These are phyloP conservation scores for Rhopalosiphum padi DNA, from an alignment of 1,140 invertebrate species.

Conservation along the genomic window DNA sequence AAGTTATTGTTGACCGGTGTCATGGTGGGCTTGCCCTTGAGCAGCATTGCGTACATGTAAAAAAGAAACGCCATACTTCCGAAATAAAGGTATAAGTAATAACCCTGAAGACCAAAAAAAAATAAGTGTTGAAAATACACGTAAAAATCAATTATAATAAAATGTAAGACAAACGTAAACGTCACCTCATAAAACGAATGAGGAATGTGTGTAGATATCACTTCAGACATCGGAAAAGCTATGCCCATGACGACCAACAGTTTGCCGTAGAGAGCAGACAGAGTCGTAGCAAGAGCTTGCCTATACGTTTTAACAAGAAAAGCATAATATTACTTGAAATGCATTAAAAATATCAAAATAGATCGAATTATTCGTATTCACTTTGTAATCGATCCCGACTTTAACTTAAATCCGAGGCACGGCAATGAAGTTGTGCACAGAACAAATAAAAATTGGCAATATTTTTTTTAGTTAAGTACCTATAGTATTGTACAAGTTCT, in stretches of 20 bases:
- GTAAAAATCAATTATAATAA: not conserved
- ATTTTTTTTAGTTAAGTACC: too few relatives aligned
- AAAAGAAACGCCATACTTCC: slow-evolving; percentile 87
- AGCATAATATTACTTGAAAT: not conserved
- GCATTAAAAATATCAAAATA: not conserved
- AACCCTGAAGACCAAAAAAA: slow-evolving; percentile 68
- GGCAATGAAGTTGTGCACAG: too few relatives aligned
- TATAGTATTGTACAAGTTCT: too few relatives aligned
- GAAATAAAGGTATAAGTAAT: slow-evolving; percentile 89
- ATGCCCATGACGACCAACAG: slow-evolving; percentile 92
- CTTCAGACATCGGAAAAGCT: slow-evolving; percentile 91
- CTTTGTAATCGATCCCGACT: not conserved
- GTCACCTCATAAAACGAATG: slow-evolving; percentile 86
- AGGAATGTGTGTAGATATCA: slow-evolving; percentile 89
- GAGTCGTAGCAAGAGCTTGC: slow-evolving; percentile 81
- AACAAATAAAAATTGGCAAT: too few relatives aligned
- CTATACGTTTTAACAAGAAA: slow-evolving; percentile 64
- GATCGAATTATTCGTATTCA: not conserved
- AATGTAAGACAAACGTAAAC: not conserved
- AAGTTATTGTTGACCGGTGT: slow-evolving; percentile 57
- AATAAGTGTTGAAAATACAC: not conserved
- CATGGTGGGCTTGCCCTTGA: slow-evolving; percentile 68
- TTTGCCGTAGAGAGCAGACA: slow-evolving; percentile 93
- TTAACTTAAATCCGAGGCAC: not conserved
- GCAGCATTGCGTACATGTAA: slow-evolving; percentile 82